Evolutionary conservation across 2,797 vertebrate genomes (phyloP).

Genomic region (Gymnothorax reevesii): DNA sequence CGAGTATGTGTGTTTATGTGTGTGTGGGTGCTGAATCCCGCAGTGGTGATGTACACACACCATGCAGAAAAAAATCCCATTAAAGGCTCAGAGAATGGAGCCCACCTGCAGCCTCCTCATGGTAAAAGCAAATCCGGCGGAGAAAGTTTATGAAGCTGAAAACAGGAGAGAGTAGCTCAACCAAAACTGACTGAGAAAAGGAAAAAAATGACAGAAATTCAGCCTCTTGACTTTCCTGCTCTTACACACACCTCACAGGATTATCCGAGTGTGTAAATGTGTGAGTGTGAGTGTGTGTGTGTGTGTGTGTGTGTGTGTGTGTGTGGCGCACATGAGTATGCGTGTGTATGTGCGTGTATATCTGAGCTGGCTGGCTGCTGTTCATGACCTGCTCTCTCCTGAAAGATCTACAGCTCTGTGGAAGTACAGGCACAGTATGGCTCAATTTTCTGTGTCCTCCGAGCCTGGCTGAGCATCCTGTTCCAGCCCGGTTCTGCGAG

Average conservation of each 20-base stretch:
- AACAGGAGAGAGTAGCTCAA: slow-evolving; percentile 43
- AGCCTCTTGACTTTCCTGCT: slow-evolving; percentile 9
- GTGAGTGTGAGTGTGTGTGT: slow-evolving; percentile 23
- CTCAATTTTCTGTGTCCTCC: too few species aligned
- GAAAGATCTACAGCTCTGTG: not conserved
- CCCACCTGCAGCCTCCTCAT: slow-evolving; percentile 64
- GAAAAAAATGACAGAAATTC: slow-evolving; percentile 36
- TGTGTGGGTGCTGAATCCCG: slow-evolving; percentile 63
- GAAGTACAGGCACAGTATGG: not conserved
- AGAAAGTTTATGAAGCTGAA: slow-evolving; percentile 50
- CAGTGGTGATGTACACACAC: slow-evolving; percentile 50
- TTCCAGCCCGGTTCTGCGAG: not conserved
- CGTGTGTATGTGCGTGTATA: not conserved
- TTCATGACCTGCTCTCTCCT: not conserved
- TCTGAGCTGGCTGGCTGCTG: slow-evolving; percentile 19
- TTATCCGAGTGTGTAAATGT: slow-evolving; percentile 11
- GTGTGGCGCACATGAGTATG: not conserved
- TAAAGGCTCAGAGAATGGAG: slow-evolving; percentile 56
- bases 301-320: slow-evolving; percentile 19
- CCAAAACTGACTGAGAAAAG: slow-evolving; percentile 41
- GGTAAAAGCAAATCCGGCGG: slow-evolving; percentile 42
- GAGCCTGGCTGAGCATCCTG: too few species aligned
- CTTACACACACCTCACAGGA: not conserved
- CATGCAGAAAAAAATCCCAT: slow-evolving; percentile 57
- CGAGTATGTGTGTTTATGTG: slow-evolving; percentile 2